These are phyloP conservation scores for Psilanteris sp. DNA, from an alignment of 1,140 invertebrate species.

Conservation along the genomic window DNA sequence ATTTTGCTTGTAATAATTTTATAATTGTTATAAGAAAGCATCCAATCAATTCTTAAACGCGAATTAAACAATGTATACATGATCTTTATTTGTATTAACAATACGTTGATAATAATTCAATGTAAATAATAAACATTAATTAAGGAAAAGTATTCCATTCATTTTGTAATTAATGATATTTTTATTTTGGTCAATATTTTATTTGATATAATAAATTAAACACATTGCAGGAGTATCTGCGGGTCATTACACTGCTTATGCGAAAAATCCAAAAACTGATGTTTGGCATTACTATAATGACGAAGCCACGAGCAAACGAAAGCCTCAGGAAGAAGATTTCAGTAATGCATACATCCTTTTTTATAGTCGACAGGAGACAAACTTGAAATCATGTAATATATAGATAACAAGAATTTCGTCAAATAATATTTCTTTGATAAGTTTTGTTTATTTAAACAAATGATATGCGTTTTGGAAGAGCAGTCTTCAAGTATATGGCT, in stretches of 20 bases:
- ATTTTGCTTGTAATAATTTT: too few species aligned
- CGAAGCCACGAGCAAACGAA: conserved; percentile 81
- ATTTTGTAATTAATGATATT: too few species aligned
- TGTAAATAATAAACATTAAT: too few species aligned
- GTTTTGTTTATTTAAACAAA: conserved; percentile 39
- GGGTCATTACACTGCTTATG: conserved; percentile 86
- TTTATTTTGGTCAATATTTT: too few species aligned
- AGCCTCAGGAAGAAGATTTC: conserved; percentile 83
- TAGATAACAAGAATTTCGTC: conserved; percentile 56
- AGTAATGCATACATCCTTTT: conserved; percentile 86
- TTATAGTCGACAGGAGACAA: conserved; percentile 82
- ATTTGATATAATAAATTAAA: too few species aligned
- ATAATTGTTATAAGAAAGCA: too few species aligned
- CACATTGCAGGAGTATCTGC: conserved; percentile 83
- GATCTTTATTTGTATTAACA: too few species aligned
- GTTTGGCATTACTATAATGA: conserved; percentile 87
- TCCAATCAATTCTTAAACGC: too few species aligned
- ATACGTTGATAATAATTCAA: too few species aligned
- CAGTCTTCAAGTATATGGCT: conserved; percentile 59
- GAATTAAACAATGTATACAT: too few species aligned
- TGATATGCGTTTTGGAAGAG: conserved; percentile 24
- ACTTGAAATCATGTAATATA: conserved; percentile 78
- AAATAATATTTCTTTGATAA: conserved; percentile 14
- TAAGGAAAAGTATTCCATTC: too few species aligned
- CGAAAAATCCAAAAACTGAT: conserved; percentile 83